These are phyloP conservation scores for Zaprionus inermis DNA, from an alignment of 1,140 invertebrate genomes.

Conservation along the genomic window DNA sequence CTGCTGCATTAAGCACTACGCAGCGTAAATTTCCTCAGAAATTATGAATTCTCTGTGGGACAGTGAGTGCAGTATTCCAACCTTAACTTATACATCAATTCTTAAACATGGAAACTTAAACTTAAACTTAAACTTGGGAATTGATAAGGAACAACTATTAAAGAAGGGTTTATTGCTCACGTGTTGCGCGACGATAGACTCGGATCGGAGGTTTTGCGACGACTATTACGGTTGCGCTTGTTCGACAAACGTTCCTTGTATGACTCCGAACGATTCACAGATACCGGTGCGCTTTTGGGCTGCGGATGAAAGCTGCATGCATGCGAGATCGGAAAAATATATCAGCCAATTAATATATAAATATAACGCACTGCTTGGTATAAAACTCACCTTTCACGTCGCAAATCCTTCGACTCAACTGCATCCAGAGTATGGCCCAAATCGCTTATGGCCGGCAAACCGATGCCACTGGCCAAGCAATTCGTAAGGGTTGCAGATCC, in stretches of 20 bases:
- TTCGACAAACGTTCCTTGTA: conserved; percentile 85
- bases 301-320: conserved; percentile 70
- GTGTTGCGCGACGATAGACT: conserved; percentile 89
- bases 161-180: conserved; percentile 84
- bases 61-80: not conserved
- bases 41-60: conserved; percentile 1
- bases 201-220: conserved; percentile 90
- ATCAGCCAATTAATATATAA: not conserved
- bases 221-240: conserved; percentile 87
- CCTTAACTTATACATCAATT: not conserved
- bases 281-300: conserved; percentile 79
- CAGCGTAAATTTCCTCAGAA: not conserved
- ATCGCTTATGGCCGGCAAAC: conserved; percentile 50
- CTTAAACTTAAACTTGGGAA: conserved; percentile 4
- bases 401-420: conserved; percentile 65
- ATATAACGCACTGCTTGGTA: not conserved
- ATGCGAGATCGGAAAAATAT: not conserved
- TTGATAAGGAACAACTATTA: conserved; percentile 17
- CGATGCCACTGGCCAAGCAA: conserved; percentile 42
- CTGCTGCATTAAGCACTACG: not conserved
- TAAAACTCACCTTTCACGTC: conserved; percentile 66
- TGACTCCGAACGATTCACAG: conserved; percentile 83
- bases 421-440: conserved; percentile 62
- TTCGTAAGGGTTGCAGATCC: conserved; percentile 54
- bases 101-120: not conserved